Percentiles rank a stretch among this genome's conserved stretches.
These are phyloP conservation scores for Junonia oenone DNA, from an alignment of 2,888 invertebrate genomes.

Conservation along the genomic window DNA sequence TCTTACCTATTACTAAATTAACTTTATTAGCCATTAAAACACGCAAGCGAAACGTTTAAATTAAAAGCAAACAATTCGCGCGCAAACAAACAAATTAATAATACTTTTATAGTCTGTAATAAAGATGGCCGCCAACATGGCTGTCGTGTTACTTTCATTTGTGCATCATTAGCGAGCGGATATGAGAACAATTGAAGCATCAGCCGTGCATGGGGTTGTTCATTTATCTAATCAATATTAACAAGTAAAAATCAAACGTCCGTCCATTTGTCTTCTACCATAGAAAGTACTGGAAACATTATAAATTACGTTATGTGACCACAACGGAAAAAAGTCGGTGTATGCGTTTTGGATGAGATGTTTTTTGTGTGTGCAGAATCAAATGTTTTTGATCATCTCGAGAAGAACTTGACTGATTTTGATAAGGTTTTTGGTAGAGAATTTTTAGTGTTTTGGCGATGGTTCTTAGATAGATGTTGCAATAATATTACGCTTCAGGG, in stretches of 20 bases:
- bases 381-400: too few species aligned
- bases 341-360: too few species aligned
- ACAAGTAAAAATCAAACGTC: conserved; percentile 48
- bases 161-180: conserved; percentile 44
- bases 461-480: too few species aligned
- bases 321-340: too few species aligned
- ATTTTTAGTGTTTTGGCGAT: too few species aligned
- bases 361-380: too few species aligned
- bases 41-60: background rate
- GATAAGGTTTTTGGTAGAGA: too few species aligned
- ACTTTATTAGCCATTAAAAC: too few species aligned
- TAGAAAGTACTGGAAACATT: conserved; percentile 15
- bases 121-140: conserved; percentile 17
- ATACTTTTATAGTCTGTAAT: conserved; percentile 13
- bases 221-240: conserved; percentile 55
- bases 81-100: background rate
- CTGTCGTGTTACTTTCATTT: conserved; percentile 32
- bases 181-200: conserved; percentile 43
- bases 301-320: background rate
- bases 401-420: too few species aligned
- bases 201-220: conserved; percentile 43
- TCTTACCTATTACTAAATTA: too few species aligned
- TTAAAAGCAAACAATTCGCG: conserved; percentile 5
- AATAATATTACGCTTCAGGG: too few species aligned
- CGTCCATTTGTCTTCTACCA: conserved; percentile 29